A percentile compares a stretch with the other conserved stretches of the same genome.
Evolutionary conservation across 2,113 vertebrate genomes (phyloP).

Genomic region (Microtus montanus): DNA sequence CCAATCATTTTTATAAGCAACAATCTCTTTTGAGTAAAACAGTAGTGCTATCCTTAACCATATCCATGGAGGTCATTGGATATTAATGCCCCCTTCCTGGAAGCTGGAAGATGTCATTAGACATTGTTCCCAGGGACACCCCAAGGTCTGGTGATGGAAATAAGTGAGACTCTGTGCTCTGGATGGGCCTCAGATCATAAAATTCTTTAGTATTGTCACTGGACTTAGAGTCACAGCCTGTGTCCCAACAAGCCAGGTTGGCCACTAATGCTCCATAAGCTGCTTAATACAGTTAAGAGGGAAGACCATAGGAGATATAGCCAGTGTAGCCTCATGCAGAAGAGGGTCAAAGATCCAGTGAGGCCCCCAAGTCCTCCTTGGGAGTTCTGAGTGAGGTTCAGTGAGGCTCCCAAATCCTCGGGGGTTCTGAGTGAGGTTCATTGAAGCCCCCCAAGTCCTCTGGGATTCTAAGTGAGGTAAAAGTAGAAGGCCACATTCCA

Average conservation of each 20-base stretch:
- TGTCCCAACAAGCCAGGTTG: too few species aligned
- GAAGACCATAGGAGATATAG: not conserved
- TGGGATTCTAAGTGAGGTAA: not conserved
- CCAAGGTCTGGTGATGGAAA: slow-evolving; percentile 28
- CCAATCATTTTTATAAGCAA: slow-evolving; percentile 43
- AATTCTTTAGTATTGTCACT: not conserved
- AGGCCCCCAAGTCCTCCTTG: not conserved
- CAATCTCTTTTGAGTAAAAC: slow-evolving; percentile 41
- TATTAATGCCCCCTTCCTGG: not conserved
- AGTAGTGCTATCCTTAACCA: slow-evolving; percentile 33
- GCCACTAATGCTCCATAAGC: too few species aligned
- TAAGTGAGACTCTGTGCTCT: not conserved
- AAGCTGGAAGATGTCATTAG: not conserved
- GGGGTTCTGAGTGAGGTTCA: too few species aligned
- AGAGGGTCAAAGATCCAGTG: not conserved
- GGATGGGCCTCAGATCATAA: not conserved
- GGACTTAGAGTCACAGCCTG: not conserved
- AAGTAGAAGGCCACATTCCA: not conserved
- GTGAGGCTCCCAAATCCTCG: not conserved
- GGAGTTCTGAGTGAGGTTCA: not conserved
- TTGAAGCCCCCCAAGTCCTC: not conserved
- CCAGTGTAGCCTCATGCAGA: too few species aligned
- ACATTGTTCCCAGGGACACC: slow-evolving; percentile 1
- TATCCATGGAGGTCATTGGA: slow-evolving; percentile 1
- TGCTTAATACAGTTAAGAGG: too few species aligned